These are phyloP conservation scores for Psilanteris sp. DNA, from an alignment of 1,140 invertebrate species.

Conservation along the genomic window DNA sequence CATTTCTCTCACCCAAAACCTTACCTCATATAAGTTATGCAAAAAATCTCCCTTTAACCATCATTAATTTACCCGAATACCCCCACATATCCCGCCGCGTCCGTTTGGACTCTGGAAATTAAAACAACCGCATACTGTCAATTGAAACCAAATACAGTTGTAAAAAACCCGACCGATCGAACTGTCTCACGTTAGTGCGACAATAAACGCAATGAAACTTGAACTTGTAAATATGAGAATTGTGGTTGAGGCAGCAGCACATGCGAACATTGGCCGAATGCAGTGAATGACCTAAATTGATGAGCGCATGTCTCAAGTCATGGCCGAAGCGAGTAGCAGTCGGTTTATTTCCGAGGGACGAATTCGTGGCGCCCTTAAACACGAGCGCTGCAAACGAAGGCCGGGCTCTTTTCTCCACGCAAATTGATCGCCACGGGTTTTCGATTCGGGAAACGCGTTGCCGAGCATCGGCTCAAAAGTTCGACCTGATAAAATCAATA, in stretches of 20 bases:
- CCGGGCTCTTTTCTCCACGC: constrained; percentile 3
- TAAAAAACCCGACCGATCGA: too few relatives aligned
- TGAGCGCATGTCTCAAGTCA: constrained; percentile 56
- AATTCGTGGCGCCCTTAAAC: constrained; percentile 23
- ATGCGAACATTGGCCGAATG: constrained; percentile 11
- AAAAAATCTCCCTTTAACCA: too few relatives aligned
- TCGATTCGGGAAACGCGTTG: constrained; percentile 8
- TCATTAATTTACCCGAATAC: too few relatives aligned
- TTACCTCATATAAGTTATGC: too few relatives aligned
- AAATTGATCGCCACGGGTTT: background rate
- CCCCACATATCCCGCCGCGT: too few relatives aligned
- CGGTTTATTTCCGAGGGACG: constrained; percentile 55
- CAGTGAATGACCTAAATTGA: constrained; percentile 67
- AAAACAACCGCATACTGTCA: too few relatives aligned
- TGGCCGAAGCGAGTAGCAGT: constrained; percentile 53
- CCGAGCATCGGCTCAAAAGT: constrained; percentile 15
- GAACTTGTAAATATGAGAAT: constrained; percentile 26
- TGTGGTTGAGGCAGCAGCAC: constrained; percentile 3
- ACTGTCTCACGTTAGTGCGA: background rate
- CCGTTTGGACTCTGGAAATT: too few relatives aligned
- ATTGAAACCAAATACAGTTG: too few relatives aligned
- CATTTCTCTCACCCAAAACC: too few relatives aligned
- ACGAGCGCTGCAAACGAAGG: constrained; percentile 17
- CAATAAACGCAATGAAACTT: constrained; percentile 12
- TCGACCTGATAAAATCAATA: constrained; percentile 37